Base-by-base conservation (phyloP, 2,888 invertebrate species). In the Drosophila anceps region DNA sequence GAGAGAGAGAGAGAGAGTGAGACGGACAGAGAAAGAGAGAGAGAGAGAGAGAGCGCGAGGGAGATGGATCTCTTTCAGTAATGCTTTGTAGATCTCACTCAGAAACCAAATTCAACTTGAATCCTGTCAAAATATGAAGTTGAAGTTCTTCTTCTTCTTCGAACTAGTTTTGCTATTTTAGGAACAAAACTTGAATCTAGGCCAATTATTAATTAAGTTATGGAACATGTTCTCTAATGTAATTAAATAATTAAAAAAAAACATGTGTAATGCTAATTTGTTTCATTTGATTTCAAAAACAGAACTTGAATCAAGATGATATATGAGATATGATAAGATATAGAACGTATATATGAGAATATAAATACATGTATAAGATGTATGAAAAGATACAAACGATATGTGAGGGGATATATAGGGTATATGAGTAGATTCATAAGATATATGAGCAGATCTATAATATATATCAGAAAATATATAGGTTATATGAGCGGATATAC, bases 111-210 rank as follows among this genome's bases (percentile, higher is more conserved):
- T 24, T 24, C 2, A 24, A 24, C 24, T 24, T 24, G 24, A 24
- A 24, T 24, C 24, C 24, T 24, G 24, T 46, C 27, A 27, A 46
- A 46, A 33, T 13, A 4, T 33, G 8, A 50, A 50, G 31, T 50
- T 50, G 31, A 13, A 50, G 18, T 12, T 24, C 24, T 20, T 27
- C n/a, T 50, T 29, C 27, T 2, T 12, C 29, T 48, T 31, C 18
- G 8, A 33, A 18, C 18, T 18, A 50, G 33, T 33, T 33, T 50
- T 50, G 50, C 31, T 50, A 50, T 50, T 50, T 50, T 50, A 33
- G 18, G 13, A 50, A 50, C 18, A 20, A 50, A 31, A 50, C 31
- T 50, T 50, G 29, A 50, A 31, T 31, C 29, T 50, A 50, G 48
- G 48, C 12, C 29, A 31, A 50, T 48, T 31, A 33, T 33, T 20